Evolutionary conservation across 2,888 invertebrate genomes (phyloP).

Genomic region (Zygogramma bicolorata): DNA sequence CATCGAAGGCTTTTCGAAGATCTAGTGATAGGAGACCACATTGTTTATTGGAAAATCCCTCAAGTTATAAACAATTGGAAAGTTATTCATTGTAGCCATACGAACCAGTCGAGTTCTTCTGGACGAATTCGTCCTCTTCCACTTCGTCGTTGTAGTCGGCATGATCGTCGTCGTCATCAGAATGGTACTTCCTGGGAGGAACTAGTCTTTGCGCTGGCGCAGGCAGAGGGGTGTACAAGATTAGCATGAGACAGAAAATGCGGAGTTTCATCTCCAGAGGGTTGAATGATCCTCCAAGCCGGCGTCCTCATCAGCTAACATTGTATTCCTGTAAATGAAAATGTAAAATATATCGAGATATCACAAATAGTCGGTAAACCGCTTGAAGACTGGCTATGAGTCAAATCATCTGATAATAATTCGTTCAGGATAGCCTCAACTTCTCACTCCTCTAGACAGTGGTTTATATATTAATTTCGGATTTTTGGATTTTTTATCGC

Average conservation of each 20-base stretch:
- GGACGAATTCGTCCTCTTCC: conserved; percentile 23
- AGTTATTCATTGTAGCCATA: too few relatives aligned
- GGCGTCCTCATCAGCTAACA: conserved; percentile 58
- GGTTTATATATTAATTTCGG: too few relatives aligned
- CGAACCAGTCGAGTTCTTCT: conserved; percentile 11
- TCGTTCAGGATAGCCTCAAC: too few relatives aligned
- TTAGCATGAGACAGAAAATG: conserved; percentile 58
- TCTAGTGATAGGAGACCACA: too few relatives aligned
- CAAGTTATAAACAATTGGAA: too few relatives aligned
- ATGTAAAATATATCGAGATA: neutral
- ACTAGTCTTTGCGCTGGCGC: conserved; percentile 58
- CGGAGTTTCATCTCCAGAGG: conserved; percentile 64
- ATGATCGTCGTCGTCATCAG: conserved; percentile 61
- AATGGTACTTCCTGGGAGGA: conserved; percentile 58
- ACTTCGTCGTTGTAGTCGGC: conserved; percentile 51
- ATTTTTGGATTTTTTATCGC: too few relatives aligned
- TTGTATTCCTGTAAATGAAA: conserved; percentile 48
- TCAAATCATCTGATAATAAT: too few relatives aligned
- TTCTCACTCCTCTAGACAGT: too few relatives aligned
- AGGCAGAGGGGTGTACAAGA: conserved; percentile 63
- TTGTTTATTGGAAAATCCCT: too few relatives aligned
- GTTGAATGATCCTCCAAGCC: conserved; percentile 55
- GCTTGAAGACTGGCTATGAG: too few relatives aligned
- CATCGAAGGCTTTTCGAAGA: too few relatives aligned
- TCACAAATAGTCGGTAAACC: too few relatives aligned